Conservation (phyloP, 2,888 invertebrate species). For the Lutraria lutraria region DNA sequence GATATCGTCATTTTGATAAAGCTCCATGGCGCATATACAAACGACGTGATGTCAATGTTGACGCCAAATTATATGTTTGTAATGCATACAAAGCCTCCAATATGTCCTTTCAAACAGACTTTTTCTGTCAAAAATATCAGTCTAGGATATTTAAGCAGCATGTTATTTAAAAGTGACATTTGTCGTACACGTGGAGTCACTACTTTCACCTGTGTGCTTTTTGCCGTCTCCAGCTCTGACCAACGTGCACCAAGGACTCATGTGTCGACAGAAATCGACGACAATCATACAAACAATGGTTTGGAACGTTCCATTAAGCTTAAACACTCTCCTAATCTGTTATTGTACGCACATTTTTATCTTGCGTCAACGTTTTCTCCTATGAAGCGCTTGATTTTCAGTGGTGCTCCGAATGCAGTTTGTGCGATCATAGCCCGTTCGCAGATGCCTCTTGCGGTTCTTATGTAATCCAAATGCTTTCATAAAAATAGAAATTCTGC, state of each 20-base stretch:
- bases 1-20: slow-evolving; percentile 12
- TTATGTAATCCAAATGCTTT: slow-evolving; percentile 50
- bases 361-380: slow-evolving; percentile 22
- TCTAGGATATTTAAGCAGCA: slow-evolving; percentile 7
- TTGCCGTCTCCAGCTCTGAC: slow-evolving; percentile 33
- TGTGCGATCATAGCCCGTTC: slow-evolving; percentile 30
- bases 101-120: slow-evolving; percentile 30
- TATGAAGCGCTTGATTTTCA: slow-evolving; percentile 26
- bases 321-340: slow-evolving; percentile 52
- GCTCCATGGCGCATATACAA: neutral
- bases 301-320: slow-evolving; percentile 37
- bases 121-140: slow-evolving; percentile 28
- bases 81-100: slow-evolving; percentile 18
- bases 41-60: slow-evolving; percentile 3
- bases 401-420: slow-evolving; percentile 30
- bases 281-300: slow-evolving; percentile 55
- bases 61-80: slow-evolving; percentile 17
- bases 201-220: slow-evolving; percentile 60
- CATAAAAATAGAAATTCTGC: slow-evolving; percentile 65
- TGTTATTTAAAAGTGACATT: slow-evolving; percentile 10
- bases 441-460: slow-evolving; percentile 58
- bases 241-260: slow-evolving; percentile 33
- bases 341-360: slow-evolving; percentile 50
- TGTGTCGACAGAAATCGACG: slow-evolving; percentile 32
- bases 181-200: slow-evolving; percentile 56